Conservation (phyloP, 1,140 invertebrate genomes). For the Drosophila erecta region DNA sequence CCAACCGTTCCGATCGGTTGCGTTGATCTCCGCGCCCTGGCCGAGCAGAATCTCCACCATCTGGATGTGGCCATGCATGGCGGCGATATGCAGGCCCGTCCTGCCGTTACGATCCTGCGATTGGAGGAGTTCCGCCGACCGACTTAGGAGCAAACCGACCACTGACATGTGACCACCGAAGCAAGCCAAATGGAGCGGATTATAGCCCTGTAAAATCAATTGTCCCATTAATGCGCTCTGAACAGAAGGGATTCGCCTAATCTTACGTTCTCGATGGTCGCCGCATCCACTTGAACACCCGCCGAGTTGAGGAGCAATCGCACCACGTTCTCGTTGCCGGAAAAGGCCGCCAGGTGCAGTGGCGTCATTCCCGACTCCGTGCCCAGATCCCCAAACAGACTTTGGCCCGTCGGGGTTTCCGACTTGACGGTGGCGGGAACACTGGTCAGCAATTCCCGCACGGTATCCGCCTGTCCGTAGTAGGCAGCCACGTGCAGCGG, state of each 20-base stretch:
- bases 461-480: constrained; percentile 98
- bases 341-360: constrained; percentile 98
- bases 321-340: constrained; percentile 99
- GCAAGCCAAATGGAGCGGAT: constrained; percentile 97
- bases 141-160: constrained; percentile 95
- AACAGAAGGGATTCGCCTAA: neutral
- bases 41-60: constrained; percentile 98
- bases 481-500: constrained; percentile 99
- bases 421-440: constrained; percentile 98
- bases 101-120: constrained; percentile 97
- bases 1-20: constrained; percentile 98
- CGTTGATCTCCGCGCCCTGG: constrained; percentile 99
- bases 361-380: constrained; percentile 97
- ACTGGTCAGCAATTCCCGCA: constrained; percentile 95
- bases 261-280: constrained; percentile 94
- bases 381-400: constrained; percentile 93
- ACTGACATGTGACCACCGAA: constrained; percentile 98
- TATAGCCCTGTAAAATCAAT: constrained; percentile 90
- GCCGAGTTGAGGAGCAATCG: constrained; percentile 97
- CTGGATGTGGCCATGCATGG: constrained; percentile 97
- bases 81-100: constrained; percentile 97
- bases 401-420: constrained; percentile 93
- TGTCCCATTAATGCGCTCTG: neutral
- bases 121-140: constrained; percentile 96
- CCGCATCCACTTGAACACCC: constrained; percentile 97